Conservation (phyloP, 1,140 invertebrate genomes). For the Leptinotarsa undecemlineata region DNA sequence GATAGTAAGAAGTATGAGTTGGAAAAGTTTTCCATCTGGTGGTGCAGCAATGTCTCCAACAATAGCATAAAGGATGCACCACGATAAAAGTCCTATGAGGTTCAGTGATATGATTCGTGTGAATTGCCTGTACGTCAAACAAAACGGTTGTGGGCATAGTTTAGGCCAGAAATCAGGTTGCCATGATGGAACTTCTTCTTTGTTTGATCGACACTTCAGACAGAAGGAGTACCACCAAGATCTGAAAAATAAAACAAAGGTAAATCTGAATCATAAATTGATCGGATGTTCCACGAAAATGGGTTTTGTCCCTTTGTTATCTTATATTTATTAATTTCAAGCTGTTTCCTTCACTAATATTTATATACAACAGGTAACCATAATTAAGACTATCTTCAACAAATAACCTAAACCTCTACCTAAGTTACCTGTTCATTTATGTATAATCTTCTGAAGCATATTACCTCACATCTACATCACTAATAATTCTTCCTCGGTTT, state of each 20-base stretch:
- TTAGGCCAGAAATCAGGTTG: slow-evolving; percentile 75
- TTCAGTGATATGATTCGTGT: slow-evolving; percentile 70
- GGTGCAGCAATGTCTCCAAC: slow-evolving; percentile 72
- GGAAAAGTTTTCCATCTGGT: slow-evolving; percentile 78
- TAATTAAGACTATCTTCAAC: too few relatives aligned
- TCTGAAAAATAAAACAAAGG: slow-evolving; percentile 55
- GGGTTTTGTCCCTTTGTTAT: too few relatives aligned
- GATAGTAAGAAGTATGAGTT: slow-evolving; percentile 73
- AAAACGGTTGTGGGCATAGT: slow-evolving; percentile 80
- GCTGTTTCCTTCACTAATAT: too few relatives aligned
- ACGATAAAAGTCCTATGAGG: slow-evolving; percentile 69
- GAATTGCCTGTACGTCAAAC: slow-evolving; percentile 77
- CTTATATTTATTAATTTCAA: too few relatives aligned
- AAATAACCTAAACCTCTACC: too few relatives aligned
- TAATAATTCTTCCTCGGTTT: too few relatives aligned
- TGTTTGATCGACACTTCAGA: slow-evolving; percentile 68
- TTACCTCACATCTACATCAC: too few relatives aligned
- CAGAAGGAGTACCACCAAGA: slow-evolving; percentile 77
- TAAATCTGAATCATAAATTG: too few relatives aligned
- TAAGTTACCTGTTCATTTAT: too few relatives aligned
- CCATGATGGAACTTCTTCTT: slow-evolving; percentile 71
- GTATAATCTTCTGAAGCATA: too few relatives aligned
- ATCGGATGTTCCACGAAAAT: background rate
- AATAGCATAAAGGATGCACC: slow-evolving; percentile 74
- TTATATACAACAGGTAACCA: too few relatives aligned